Base-by-base conservation (phyloP, 2,888 invertebrate genomes). In the Chrysina gloriosa region DNA sequence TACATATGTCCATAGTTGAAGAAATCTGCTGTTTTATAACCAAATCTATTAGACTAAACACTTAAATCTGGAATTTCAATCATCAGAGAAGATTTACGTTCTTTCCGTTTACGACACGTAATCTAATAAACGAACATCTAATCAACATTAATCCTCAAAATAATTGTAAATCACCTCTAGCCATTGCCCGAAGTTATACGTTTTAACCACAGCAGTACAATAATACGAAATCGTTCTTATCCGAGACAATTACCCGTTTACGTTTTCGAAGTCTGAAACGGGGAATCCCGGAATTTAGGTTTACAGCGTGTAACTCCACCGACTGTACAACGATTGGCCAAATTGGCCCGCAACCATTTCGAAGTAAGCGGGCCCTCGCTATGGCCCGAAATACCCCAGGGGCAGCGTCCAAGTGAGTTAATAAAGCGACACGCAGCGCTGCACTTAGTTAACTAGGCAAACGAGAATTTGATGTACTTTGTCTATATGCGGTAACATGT, bases 401-500 rank as follows among this genome's bases (percentile, higher is more conserved):
- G 11, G 14, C 11, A 39, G 14, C 4, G 39, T 39, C 11, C 11
- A 29, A 6, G 7, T 25, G 11, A 25, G 11, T 48, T 23, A 19
- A 48, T 48, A 48, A 48, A 48, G 23, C 48, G 48, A 25, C 25
- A 48, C 48, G 48, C 48, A 27, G 48, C 25, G 25, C 23, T 48
- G 48, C 48, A 48, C 48, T 48, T 48, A 25, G 48, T 48, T 48
- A 48, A 48, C 48, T 48, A 11, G 21, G 25, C 11, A 48, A 48
- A 27, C 25, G 23, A 48, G 27, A 48, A 48, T 48, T 48, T 48
- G 48, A 48, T 48, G 48, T 23, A 27, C 25, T 48, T 27, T 6
- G 25, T 25, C 25, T 48, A 25, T n/a, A n/a, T n/a, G n/a, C n/a
- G n/a, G n/a, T n/a, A n/a, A n/a, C n/a, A n/a, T n/a, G n/a, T 25